Conservation (phyloP, 2,113 vertebrate genomes). For the Urocynchramus pylzowi region DNA sequence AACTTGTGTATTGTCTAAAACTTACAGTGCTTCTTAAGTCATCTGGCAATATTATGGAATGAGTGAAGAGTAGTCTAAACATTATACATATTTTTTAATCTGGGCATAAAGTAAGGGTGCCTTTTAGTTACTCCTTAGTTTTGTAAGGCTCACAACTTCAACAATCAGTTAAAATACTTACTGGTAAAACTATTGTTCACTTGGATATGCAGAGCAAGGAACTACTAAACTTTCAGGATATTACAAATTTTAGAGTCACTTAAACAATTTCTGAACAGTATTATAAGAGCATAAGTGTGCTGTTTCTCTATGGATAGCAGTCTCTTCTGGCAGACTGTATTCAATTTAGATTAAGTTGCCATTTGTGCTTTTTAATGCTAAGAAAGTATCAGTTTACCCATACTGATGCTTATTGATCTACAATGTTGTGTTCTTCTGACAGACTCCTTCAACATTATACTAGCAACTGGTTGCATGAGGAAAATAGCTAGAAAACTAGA, state of each 20-base stretch:
- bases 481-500: no score
- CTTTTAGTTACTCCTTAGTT: not conserved
- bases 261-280: not conserved
- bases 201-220: not conserved
- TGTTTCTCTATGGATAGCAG: not conserved
- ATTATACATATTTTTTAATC: not conserved
- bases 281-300: not conserved
- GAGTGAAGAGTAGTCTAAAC: not conserved
- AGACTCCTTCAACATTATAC: not conserved
- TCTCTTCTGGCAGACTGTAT: not conserved
- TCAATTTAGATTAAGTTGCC: not conserved
- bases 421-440: not conserved
- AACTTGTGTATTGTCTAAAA: not conserved
- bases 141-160: not conserved
- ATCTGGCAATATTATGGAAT: not conserved
- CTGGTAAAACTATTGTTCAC: not conserved
- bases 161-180: not conserved
- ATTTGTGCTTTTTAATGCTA: constrained; percentile 1
- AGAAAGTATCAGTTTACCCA: not conserved
- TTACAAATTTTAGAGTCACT: not conserved
- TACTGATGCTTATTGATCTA: not conserved
- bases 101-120: not conserved
- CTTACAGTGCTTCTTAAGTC: not conserved
- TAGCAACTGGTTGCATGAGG: not conserved
- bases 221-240: not conserved